Evolutionary conservation across 2,797 vertebrate species (phyloP).

Genomic region (Sternotherus odoratus): DNA sequence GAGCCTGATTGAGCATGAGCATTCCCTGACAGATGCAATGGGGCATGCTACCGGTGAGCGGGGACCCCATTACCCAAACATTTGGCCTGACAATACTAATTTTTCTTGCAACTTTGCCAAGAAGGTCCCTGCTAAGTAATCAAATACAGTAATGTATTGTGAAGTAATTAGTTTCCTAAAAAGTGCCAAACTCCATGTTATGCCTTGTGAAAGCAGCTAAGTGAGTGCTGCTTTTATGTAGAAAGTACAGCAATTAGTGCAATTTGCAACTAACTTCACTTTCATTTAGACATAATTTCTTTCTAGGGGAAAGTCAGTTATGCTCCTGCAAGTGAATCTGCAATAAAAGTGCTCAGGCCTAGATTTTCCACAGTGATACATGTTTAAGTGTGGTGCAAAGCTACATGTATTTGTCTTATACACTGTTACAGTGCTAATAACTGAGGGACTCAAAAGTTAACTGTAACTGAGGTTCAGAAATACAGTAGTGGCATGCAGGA

Average conservation of each 20-base stretch:
- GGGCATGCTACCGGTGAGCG: neutral
- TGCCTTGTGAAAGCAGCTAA: slow-evolving; percentile 39
- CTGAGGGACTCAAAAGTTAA: neutral
- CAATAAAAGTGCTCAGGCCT: neutral
- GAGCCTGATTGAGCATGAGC: neutral
- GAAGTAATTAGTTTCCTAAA: slow-evolving; percentile 62
- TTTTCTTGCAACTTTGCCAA: slow-evolving; percentile 36
- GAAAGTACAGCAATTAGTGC: slow-evolving; percentile 44
- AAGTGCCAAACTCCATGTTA: slow-evolving; percentile 43
- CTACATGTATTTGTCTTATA: neutral
- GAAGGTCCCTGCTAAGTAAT: slow-evolving; percentile 26
- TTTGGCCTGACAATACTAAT: slow-evolving; percentile 43
- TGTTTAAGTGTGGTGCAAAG: slow-evolving; percentile 6
- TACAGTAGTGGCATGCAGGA: neutral
- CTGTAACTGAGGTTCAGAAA: neutral
- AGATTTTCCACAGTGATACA: slow-evolving; percentile 5
- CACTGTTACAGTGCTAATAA: neutral
- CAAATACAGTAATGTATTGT: slow-evolving; percentile 51
- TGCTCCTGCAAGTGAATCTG: slow-evolving; percentile 9
- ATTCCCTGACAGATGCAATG: neutral
- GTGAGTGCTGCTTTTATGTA: slow-evolving; percentile 49
- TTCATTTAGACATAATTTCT: slow-evolving; percentile 32
- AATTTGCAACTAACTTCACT: slow-evolving; percentile 21
- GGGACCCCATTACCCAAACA: slow-evolving; percentile 37
- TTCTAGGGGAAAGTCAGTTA: neutral